Evolutionary conservation across 1,140 invertebrate genomes (phyloP), one percentile per base, ranked within the genome.

Genomic region (Zaprionus inermis): DNA sequence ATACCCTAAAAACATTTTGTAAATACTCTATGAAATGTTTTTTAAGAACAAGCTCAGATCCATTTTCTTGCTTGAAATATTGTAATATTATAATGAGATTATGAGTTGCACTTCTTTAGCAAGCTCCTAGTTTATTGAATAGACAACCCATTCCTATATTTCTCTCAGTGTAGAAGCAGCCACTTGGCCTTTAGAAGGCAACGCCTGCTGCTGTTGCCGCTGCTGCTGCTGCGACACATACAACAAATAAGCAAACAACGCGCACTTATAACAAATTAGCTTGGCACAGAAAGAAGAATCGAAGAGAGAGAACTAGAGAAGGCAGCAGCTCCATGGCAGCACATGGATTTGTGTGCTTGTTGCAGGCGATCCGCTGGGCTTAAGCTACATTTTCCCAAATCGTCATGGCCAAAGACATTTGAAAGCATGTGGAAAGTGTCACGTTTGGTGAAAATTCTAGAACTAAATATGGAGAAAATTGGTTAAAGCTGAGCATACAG

Each of bases 391-490:
- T 77, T 66, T 66, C 24, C 24, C 24, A 80, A 85, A 85, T 74
- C 75, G 74, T 77, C 74, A 77, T 66, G 70, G 64, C 72, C 55
- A 57, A 72, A 64, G 63, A 54, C 49, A 61, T 64, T 72, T 68
- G 77, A 78, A 89, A 83, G 80, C 80, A 78, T 78, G 74, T 89
- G 63, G 84, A 89, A 89, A 89, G 84, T 89, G 84, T 88, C 83
- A 88, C 83, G 83, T 77, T 77, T 67, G 73, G 63, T 74, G 72
- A 77, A 72, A 77, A 68, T 65, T 65, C 79, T 89, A 89, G 84
- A 89, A 89, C 84, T 84, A 84, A 89, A 89, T 89, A 89, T 84
- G 84, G 84, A 64, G 84, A 89, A 89, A 89, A 89, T 89, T 89
- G 84, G 84, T 84, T 78, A 89, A 80, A 89, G 60, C 67, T 30